Percentiles rank a stretch among this genome's conserved stretches.
Evolutionary conservation across 2,797 vertebrate genomes (phyloP).

Genomic region (Sarcophilus harrisii): DNA sequence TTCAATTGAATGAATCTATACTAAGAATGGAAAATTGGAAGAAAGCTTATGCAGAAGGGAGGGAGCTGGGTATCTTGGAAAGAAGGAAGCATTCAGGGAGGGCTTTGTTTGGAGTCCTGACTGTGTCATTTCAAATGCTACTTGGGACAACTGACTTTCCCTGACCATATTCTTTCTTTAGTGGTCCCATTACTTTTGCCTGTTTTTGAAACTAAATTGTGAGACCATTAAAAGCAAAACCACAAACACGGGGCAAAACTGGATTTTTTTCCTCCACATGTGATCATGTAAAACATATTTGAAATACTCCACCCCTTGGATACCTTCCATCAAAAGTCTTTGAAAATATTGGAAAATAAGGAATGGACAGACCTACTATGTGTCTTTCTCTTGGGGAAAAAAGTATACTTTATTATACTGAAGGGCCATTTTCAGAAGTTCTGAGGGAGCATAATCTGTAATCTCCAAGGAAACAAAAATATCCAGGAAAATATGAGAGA

Average conservation of each 20-base stretch:
- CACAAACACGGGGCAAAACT: not conserved
- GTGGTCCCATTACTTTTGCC: not conserved
- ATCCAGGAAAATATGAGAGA: not conserved
- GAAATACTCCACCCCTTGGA: not conserved
- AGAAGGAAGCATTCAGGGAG: not conserved
- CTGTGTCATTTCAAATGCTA: not conserved
- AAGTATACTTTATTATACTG: not conserved
- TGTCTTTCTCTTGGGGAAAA: not conserved
- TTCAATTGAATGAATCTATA: not conserved
- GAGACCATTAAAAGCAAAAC: not conserved
- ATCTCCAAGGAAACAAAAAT: not conserved
- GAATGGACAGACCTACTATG: not conserved
- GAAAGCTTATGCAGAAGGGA: not conserved
- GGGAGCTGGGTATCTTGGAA: not conserved
- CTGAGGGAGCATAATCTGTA: not conserved
- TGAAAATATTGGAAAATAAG: not conserved
- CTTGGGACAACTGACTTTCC: not conserved
- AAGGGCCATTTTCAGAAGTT: not conserved
- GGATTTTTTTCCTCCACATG: not conserved
- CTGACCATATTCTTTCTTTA: not conserved
- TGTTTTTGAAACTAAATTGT: not conserved
- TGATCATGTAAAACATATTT: not conserved
- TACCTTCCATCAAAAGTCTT: not conserved
- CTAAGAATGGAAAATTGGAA: no score
- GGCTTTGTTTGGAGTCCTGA: not conserved